Evolutionary conservation across 1,140 invertebrate genomes (phyloP).

Genomic region (Drosophila pseudoananassae): DNA sequence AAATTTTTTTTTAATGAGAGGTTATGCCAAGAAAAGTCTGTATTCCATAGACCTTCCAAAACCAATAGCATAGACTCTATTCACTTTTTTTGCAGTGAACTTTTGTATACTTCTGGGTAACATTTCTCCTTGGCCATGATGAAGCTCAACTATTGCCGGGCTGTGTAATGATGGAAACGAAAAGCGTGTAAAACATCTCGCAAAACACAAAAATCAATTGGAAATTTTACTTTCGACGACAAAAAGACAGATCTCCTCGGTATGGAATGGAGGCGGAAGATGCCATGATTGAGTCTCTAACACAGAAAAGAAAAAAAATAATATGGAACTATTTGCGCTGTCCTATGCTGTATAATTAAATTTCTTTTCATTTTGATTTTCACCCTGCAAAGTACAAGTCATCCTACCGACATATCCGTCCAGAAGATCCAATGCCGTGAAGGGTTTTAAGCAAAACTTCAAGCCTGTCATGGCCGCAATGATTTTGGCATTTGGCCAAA

Average conservation of each 20-base stretch:
- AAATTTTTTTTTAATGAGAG: not conserved
- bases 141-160: conserved; percentile 67
- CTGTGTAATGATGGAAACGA: conserved; percentile 74
- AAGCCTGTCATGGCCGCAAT: conserved; percentile 66
- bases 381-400: conserved; percentile 75
- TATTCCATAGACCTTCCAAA: not conserved
- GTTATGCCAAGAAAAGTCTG: not conserved
- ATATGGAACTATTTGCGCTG: conserved; percentile 71
- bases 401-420: conserved; percentile 35
- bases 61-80: not conserved
- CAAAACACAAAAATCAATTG: conserved; percentile 74
- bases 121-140: conserved; percentile 72
- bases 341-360: conserved; percentile 79
- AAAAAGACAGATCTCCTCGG: conserved; percentile 42
- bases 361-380: conserved; percentile 81
- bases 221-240: conserved; percentile 81
- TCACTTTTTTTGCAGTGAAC: conserved; percentile 1
- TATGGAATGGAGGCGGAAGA: conserved; percentile 47
- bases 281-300: conserved; percentile 16
- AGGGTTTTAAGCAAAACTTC: conserved; percentile 70
- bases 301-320: conserved; percentile 3
- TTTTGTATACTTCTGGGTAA: conserved; percentile 26
- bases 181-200: conserved; percentile 76
- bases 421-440: conserved; percentile 53
- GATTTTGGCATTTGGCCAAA: conserved; percentile 51